Evolutionary conservation across 2,888 invertebrate genomes (phyloP).

Genomic region (Pocota personata): DNA sequence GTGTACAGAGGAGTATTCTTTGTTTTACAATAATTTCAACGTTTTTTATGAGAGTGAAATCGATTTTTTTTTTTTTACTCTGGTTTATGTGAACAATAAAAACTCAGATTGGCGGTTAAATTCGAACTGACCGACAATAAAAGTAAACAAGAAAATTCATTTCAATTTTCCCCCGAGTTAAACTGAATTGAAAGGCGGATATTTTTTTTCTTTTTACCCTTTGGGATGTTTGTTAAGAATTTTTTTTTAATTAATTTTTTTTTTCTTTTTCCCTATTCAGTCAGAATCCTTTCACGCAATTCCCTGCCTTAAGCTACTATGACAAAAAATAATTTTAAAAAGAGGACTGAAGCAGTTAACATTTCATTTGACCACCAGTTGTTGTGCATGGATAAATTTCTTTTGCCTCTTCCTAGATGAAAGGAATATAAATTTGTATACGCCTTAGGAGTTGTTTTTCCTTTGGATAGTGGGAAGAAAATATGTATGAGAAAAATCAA

Average conservation of each 20-base stretch:
- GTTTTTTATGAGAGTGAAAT: neutral
- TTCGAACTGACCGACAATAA: neutral
- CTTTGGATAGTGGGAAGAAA: neutral
- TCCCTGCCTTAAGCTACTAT: neutral
- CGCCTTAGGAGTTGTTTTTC: neutral
- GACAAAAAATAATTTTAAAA: neutral
- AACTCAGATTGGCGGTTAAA: neutral
- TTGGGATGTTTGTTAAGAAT: neutral
- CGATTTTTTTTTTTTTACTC: neutral
- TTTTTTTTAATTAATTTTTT: neutral
- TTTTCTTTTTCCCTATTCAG: neutral
- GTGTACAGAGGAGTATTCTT: neutral
- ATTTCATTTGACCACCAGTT: constrained; percentile 20
- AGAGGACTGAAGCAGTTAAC: neutral
- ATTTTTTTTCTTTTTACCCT: neutral
- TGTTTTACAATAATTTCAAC: neutral
- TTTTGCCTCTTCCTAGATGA: neutral
- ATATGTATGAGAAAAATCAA: neutral
- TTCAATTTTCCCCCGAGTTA: neutral
- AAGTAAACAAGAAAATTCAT: neutral
- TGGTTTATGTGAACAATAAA: neutral
- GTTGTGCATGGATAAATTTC: neutral
- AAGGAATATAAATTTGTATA: neutral
- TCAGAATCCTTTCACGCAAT: neutral
- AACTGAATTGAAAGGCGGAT: too few species aligned